Base-by-base conservation (phyloP, 2,113 vertebrate species). In the Megaptera novaeangliae region DNA sequence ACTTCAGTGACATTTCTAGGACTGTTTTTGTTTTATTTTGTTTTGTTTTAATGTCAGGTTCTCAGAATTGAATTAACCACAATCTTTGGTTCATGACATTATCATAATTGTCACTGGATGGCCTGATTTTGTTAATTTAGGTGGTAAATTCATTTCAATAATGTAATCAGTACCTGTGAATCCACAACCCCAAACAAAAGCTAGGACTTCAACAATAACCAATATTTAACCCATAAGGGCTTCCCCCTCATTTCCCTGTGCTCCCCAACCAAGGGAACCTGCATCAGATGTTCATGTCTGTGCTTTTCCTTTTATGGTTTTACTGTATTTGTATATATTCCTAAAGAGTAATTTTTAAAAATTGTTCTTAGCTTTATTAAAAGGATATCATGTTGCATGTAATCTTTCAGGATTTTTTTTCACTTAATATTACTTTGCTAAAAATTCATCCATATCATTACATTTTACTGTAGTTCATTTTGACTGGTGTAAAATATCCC, bases 61-160 rank as follows among this genome's bases (percentile, higher is more conserved):
- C 44, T 72, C 18, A 80, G 68, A 90, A 69, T 77, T 83, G 68
- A 7, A 75, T 52, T 90, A 83, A 88, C 46, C 23, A 55, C 31
- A 91, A 78, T 85, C 39, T 11, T 71, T 82, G 46, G 39, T 81
- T 88, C 36, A 34, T 84, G 63, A 69, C 14, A 88, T 17, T 71
- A 57, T 93, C 77, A 74, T 49, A 74, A 89, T 34, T 77, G 44
- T 55, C 23, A 91, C 13, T 41, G 13, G 29, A 52, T 94, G 49
- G 36, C 59, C 69, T 7, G 2, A 80, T 84, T 86, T 96, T 68
- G n/a, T 78, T 89, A 75, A 88, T 63, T 81, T 85, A 57, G 64
- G 31, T 63, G 46, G 23, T 29, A 85, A 84, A 71, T 93, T 91
- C 27, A 72, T 82, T 85, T 91, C 64, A 96, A 91, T 96, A 75